phyloP scores from a whole-genome alignment of 2,797 vertebrate genomes.

The Holocentrus rufus region DNA sequence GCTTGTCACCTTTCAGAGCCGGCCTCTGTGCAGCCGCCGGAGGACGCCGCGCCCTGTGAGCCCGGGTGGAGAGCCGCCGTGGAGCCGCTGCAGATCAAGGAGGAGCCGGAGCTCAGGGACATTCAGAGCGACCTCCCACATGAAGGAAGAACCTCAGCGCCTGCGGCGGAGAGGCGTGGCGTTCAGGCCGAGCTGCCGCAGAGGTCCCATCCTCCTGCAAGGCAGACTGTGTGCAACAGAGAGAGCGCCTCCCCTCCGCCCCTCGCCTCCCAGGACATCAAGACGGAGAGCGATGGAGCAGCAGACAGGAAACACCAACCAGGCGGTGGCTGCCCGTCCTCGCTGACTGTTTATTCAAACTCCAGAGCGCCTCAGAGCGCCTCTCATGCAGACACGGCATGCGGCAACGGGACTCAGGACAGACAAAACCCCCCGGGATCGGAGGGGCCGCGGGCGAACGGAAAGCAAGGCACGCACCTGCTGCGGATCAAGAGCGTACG shows the following conservation, averaged over 20 bases:
- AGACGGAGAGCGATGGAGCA: slow-evolving; percentile 45
- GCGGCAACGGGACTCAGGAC: slow-evolving; percentile 21
- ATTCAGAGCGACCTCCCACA: slow-evolving; percentile 11
- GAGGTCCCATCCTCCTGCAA: slow-evolving; percentile 10
- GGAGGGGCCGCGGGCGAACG: slow-evolving; percentile 31
- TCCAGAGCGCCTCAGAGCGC: slow-evolving; percentile 25
- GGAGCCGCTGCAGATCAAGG: slow-evolving; percentile 64
- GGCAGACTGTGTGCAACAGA: slow-evolving; percentile 21
- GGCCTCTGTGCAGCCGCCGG: slow-evolving; percentile 34
- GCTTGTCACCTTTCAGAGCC: slow-evolving; percentile 56
- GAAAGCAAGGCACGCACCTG: slow-evolving; percentile 39
- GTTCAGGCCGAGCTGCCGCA: slow-evolving; percentile 15
- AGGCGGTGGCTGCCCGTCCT: slow-evolving; percentile 5
- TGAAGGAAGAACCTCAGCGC: slow-evolving; percentile 1
- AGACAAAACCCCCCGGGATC: not conserved
- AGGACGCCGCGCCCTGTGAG: slow-evolving; percentile 38
- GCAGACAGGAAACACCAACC: slow-evolving; percentile 28
- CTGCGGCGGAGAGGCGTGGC: slow-evolving; percentile 32
- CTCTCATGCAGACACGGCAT: not conserved
- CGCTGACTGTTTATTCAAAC: slow-evolving; percentile 14
- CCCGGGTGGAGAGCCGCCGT: slow-evolving; percentile 46
- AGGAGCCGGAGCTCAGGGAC: slow-evolving; percentile 50
- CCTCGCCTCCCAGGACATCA: slow-evolving; percentile 38
- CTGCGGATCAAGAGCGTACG: slow-evolving; percentile 52
- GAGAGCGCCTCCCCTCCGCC: slow-evolving; percentile 16